Conservation (phyloP, 2,113 vertebrate genomes). For the Apistogramma diplotaenia region DNA sequence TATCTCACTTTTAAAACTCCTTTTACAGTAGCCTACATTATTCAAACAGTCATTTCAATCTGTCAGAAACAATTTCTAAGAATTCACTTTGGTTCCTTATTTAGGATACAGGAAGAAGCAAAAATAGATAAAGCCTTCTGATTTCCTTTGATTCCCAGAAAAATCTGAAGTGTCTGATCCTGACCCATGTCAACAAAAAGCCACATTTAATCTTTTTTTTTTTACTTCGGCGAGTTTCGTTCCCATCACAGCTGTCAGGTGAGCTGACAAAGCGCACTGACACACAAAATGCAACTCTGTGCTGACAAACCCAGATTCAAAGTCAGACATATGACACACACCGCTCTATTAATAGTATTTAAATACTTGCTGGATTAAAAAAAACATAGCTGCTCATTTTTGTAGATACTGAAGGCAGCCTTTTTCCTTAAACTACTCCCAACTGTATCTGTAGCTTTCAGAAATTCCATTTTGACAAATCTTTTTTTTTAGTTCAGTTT, state of each 20-base stretch:
- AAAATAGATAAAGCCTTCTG: conserved; percentile 59
- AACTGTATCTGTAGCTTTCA: not conserved
- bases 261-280: conserved; percentile 45
- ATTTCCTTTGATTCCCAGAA: conserved; percentile 28
- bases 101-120: conserved; percentile 5
- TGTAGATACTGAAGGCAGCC: not conserved
- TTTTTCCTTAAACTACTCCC: not conserved
- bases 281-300: conserved; percentile 19
- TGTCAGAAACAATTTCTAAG: conserved; percentile 38
- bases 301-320: conserved; percentile 50
- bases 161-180: conserved; percentile 7
- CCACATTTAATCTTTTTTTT: conserved; percentile 19
- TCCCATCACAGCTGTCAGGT: conserved; percentile 63
- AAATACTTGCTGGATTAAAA: conserved; percentile 1
- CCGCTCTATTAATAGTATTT: conserved; percentile 52
- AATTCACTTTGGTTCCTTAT: conserved; percentile 5
- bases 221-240: not conserved
- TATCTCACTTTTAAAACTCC: not conserved
- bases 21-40: conserved; percentile 10
- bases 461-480: not conserved
- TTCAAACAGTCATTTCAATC: conserved; percentile 45
- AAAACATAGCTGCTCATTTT: conserved; percentile 3
- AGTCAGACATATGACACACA: conserved; percentile 49
- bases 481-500: not conserved
- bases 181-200: conserved; percentile 49